phyloP scores from a whole-genome alignment of 2,113 vertebrate species.

The Lepidothrix coronata region DNA sequence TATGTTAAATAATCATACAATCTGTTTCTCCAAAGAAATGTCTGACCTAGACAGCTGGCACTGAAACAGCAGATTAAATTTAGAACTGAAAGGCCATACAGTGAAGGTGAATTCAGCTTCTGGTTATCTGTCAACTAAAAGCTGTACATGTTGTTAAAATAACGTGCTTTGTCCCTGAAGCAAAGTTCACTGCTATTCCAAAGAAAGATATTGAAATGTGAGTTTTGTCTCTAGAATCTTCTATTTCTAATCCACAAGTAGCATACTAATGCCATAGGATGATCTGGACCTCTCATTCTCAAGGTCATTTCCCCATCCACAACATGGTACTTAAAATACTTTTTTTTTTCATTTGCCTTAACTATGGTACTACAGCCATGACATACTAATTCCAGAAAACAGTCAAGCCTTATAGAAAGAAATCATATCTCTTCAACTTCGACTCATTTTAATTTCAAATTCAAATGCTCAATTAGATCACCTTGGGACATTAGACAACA shows the following conservation, averaged over 20 bases:
- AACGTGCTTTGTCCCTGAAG: not conserved
- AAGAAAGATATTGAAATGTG: not conserved
- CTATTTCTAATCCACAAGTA: not conserved
- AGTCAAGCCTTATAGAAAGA: not conserved
- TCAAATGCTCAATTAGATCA: not conserved
- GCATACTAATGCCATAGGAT: not conserved
- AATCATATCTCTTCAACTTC: not conserved
- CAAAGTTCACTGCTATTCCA: not conserved
- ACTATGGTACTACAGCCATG: not conserved
- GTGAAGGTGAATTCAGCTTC: conserved; percentile 12
- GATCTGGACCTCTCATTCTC: not conserved
- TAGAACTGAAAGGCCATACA: not conserved
- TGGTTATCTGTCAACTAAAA: not conserved
- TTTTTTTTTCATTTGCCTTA: not conserved
- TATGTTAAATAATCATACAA: conserved; percentile 25
- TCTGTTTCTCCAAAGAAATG: conserved; percentile 21
- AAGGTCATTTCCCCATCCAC: not conserved
- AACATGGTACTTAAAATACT: fast-evolving
- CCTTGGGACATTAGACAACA: not conserved
- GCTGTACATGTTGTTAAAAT: not conserved
- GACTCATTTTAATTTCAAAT: not conserved
- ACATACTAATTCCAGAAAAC: not conserved
- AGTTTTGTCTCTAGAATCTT: not conserved
- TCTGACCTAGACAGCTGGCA: not conserved
- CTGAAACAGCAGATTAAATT: conserved; percentile 34